These are phyloP conservation scores for Blastobasis lacticolella DNA, from an alignment of 2,888 invertebrate species.

Conservation along the genomic window DNA sequence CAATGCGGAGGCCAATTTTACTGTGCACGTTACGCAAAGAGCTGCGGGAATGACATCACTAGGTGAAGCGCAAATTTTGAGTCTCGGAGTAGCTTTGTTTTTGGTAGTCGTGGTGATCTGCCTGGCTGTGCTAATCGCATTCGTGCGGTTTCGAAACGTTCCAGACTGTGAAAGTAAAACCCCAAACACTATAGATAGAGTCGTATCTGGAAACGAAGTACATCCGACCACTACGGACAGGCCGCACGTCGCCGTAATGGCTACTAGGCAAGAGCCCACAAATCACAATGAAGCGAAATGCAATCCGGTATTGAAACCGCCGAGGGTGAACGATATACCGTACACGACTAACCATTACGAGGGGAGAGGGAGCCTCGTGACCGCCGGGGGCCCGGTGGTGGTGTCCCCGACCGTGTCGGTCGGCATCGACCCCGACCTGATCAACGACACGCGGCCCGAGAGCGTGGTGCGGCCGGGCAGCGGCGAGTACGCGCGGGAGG, in stretches of 20 bases:
- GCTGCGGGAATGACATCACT: slow-evolving; percentile 87
- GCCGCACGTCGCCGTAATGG: slow-evolving; percentile 73
- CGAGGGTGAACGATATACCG: slow-evolving; percentile 78
- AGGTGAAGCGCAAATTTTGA: slow-evolving; percentile 89
- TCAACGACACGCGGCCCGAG: slow-evolving; percentile 85
- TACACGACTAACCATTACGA: slow-evolving; percentile 81
- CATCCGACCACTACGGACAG: slow-evolving; percentile 63
- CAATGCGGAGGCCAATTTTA: slow-evolving; percentile 91
- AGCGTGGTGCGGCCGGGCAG: slow-evolving; percentile 76
- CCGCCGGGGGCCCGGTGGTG: slow-evolving; percentile 77
- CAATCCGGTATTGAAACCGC: slow-evolving; percentile 83
- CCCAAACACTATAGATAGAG: slow-evolving; percentile 82
- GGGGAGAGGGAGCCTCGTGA: slow-evolving; percentile 78
- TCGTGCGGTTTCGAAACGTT: slow-evolving; percentile 82
- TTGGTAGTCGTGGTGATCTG: slow-evolving; percentile 84
- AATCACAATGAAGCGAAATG: slow-evolving; percentile 59
- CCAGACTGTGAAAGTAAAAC: slow-evolving; percentile 85
- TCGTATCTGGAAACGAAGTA: slow-evolving; percentile 76
- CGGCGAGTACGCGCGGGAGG: slow-evolving; percentile 85
- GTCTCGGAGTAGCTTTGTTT: slow-evolving; percentile 87
- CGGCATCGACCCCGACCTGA: slow-evolving; percentile 88
- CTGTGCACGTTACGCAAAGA: slow-evolving; percentile 85
- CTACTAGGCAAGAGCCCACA: slow-evolving; percentile 64
- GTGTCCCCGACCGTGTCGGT: slow-evolving; percentile 84
- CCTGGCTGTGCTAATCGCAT: slow-evolving; percentile 79